Conservation (phyloP, 2,797 vertebrate genomes). For the Diceros bicornis region DNA sequence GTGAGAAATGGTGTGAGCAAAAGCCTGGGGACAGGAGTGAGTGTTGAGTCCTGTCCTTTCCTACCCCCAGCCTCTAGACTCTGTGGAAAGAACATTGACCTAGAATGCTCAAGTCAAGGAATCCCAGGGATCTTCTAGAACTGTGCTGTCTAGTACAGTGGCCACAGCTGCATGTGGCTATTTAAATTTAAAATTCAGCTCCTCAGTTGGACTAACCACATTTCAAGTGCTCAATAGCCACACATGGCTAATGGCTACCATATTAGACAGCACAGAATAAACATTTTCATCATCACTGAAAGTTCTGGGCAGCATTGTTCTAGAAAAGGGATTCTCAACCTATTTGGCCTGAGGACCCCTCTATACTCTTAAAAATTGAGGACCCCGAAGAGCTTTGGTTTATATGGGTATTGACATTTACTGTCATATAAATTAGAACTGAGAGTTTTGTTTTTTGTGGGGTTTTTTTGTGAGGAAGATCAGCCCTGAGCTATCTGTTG, state of each 20-base stretch:
- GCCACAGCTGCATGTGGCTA: neutral
- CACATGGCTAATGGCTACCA: neutral
- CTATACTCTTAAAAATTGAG: neutral
- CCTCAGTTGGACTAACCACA: neutral
- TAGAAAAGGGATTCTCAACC: slow-evolving; percentile 13
- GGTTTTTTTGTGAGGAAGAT: too few relatives aligned
- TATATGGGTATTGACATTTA: neutral
- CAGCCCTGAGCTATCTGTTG: too few relatives aligned
- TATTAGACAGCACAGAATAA: neutral
- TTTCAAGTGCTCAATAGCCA: neutral
- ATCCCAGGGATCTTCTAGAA: neutral
- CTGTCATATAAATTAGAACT: neutral
- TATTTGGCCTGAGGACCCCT: neutral
- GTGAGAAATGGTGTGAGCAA: neutral
- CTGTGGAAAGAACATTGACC: neutral
- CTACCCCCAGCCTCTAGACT: neutral
- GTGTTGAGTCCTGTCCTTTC: neutral
- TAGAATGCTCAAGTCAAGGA: neutral
- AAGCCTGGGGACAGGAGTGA: neutral
- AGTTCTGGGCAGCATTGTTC: neutral
- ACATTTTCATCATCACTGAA: neutral
- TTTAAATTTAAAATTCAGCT: neutral
- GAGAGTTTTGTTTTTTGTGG: neutral
- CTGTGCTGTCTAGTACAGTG: neutral
- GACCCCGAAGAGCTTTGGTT: neutral